A percentile compares a stretch with the other conserved stretches of the same genome.
Evolutionary conservation across 2,888 invertebrate species (phyloP).

Genomic region (Drepana falcataria): DNA sequence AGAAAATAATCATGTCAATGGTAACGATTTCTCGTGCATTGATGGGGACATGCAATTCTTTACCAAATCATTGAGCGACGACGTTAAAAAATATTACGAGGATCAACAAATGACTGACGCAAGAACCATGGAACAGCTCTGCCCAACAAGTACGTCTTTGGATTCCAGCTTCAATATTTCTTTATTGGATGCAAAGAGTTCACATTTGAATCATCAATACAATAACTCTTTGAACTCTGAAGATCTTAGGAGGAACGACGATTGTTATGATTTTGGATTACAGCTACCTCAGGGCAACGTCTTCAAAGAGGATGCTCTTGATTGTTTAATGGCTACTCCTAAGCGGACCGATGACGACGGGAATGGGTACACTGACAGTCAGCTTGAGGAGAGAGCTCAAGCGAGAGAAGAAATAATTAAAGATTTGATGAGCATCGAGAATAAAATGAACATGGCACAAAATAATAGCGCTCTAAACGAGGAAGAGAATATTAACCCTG

Average conservation of each 20-base stretch:
- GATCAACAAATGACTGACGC: constrained; percentile 60
- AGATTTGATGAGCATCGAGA: constrained; percentile 68
- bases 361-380: constrained; percentile 36
- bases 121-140: constrained; percentile 59
- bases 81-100: constrained; percentile 70
- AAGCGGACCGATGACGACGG: constrained; percentile 48
- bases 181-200: constrained; percentile 54
- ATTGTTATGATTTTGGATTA: constrained; percentile 64
- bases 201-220: constrained; percentile 54
- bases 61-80: constrained; percentile 71
- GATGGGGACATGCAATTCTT: constrained; percentile 73
- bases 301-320: constrained; percentile 60
- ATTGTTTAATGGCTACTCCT: constrained; percentile 62
- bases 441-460: constrained; percentile 47
- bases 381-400: constrained; percentile 43
- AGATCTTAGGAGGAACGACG: constrained; percentile 56
- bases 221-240: constrained; percentile 49
- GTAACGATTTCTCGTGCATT: constrained; percentile 65
- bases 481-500: constrained; percentile 23
- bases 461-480: constrained; percentile 25
- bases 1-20: constrained; percentile 43
- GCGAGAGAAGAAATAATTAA: constrained; percentile 67
- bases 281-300: constrained; percentile 57
- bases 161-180: constrained; percentile 66
- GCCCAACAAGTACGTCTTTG: constrained; percentile 56